A percentile compares a stretch with the other conserved stretches of the same genome.
phyloP scores from a whole-genome alignment of 2,888 invertebrate genomes.

The Imbricaverruca yamaguchii region DNA sequence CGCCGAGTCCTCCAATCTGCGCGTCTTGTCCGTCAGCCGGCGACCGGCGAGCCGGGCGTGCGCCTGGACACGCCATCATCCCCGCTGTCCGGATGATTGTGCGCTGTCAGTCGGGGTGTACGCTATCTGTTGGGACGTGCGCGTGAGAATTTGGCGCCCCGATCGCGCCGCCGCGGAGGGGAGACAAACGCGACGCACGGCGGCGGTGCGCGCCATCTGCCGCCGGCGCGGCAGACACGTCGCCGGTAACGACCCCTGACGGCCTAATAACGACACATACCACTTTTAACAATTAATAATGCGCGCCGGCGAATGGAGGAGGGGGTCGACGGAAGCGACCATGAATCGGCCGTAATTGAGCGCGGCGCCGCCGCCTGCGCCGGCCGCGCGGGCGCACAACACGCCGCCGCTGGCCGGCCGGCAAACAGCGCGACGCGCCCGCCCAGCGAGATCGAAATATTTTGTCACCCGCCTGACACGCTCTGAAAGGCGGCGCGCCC shows the following conservation, averaged over 20 bases:
- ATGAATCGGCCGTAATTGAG: slow-evolving; percentile 11
- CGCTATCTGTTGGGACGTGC: too few species aligned
- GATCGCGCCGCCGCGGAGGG: too few species aligned
- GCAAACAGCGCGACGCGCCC: background rate
- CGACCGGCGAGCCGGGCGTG: too few species aligned
- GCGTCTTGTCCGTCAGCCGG: too few species aligned
- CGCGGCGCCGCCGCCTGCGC: background rate
- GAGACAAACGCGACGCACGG: too few species aligned
- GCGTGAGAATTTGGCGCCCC: too few species aligned
- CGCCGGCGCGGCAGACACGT: background rate
- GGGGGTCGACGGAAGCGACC: background rate
- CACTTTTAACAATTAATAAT: slow-evolving; percentile 20
- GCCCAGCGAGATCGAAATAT: too few species aligned
- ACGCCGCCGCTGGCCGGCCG: background rate
- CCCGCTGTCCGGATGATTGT: too few species aligned
- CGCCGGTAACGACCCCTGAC: background rate
- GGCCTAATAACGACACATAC: background rate
- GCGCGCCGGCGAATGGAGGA: background rate
- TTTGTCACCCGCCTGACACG: background rate
- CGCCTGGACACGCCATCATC: too few species aligned
- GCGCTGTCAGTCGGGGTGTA: too few species aligned
- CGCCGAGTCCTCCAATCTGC: too few species aligned
- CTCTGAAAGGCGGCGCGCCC: background rate
- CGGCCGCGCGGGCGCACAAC: too few species aligned
- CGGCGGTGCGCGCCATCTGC: background rate